These are phyloP conservation scores for Ceraclea dissimilis DNA, from an alignment of 2,888 invertebrate species.

Conservation along the genomic window DNA sequence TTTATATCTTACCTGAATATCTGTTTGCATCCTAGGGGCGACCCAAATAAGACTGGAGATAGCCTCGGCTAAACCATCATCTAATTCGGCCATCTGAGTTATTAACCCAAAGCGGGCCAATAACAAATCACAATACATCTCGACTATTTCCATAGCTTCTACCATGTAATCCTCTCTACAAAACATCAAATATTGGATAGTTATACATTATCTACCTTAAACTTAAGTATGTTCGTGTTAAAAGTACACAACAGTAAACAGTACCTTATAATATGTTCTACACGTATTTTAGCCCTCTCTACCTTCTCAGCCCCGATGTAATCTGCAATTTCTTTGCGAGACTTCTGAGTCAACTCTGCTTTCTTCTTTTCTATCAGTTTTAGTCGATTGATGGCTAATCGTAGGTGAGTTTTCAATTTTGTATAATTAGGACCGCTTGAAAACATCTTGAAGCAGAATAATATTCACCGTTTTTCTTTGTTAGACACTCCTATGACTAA, in stretches of 20 bases:
- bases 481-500: slow-evolving; percentile 5
- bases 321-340: slow-evolving; percentile 95
- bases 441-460: slow-evolving; percentile 58
- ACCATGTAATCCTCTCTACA: slow-evolving; percentile 96
- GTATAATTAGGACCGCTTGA: slow-evolving; percentile 88
- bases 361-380: slow-evolving; percentile 97
- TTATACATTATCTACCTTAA: neutral
- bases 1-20: slow-evolving; percentile 74
- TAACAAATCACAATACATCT: slow-evolving; percentile 98
- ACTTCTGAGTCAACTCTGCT: slow-evolving; percentile 92
- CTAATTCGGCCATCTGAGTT: slow-evolving; percentile 93
- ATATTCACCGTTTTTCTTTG: neutral
- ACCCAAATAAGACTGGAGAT: slow-evolving; percentile 97
- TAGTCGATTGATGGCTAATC: slow-evolving; percentile 86
- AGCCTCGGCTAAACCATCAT: slow-evolving; percentile 92
- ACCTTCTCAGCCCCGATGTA: slow-evolving; percentile 79
- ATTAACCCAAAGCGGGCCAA: slow-evolving; percentile 94
- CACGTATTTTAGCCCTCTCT: slow-evolving; percentile 90
- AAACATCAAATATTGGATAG: slow-evolving; percentile 7
- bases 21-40: slow-evolving; percentile 84
- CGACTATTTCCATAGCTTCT: slow-evolving; percentile 97
- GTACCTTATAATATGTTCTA: slow-evolving; percentile 94
- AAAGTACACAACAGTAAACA: no score
- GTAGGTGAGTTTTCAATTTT: slow-evolving; percentile 93
- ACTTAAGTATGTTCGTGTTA: no score